These are phyloP conservation scores for Auanema sp. DNA, from an alignment of 2,888 invertebrate genomes.

Conservation along the genomic window DNA sequence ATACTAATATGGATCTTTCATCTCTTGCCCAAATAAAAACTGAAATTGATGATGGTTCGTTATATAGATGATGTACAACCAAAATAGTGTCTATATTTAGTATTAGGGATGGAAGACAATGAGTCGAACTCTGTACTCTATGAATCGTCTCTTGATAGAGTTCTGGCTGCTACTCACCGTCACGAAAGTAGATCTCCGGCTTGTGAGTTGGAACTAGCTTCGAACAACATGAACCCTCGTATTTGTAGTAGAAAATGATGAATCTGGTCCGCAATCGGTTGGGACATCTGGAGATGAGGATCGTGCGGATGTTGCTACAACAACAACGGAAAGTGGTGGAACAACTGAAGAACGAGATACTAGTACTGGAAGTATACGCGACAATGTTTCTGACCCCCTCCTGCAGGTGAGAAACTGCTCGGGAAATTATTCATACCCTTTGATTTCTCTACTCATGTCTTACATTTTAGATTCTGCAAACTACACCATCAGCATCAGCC, in stretches of 20 bases:
- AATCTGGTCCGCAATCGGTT: constrained; percentile 37
- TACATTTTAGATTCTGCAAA: too few relatives aligned
- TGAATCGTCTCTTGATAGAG: constrained; percentile 29
- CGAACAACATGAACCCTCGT: background rate
- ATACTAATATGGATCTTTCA: too few relatives aligned
- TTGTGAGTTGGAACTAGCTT: constrained; percentile 12
- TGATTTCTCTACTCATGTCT: too few relatives aligned
- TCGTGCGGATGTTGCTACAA: constrained; percentile 5
- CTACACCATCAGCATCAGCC: background rate
- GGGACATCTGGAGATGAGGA: constrained; percentile 25
- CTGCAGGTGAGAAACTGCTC: background rate
- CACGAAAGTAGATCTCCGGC: constrained; percentile 33
- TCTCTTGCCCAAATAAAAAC: too few relatives aligned
- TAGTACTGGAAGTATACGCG: background rate
- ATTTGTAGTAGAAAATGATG: constrained; percentile 36
- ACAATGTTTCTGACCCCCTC: background rate
- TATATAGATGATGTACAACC: too few relatives aligned
- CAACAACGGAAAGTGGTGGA: constrained; percentile 10
- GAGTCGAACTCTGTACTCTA: constrained; percentile 4
- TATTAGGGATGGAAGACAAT: background rate
- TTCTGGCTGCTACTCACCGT: constrained; percentile 31
- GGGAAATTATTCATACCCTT: too few relatives aligned
- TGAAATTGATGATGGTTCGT: too few relatives aligned
- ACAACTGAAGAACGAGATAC: constrained; percentile 3
- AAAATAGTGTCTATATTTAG: background rate